These are phyloP conservation scores for Microchrysa polita DNA, from an alignment of 2,888 invertebrate genomes.

Conservation along the genomic window DNA sequence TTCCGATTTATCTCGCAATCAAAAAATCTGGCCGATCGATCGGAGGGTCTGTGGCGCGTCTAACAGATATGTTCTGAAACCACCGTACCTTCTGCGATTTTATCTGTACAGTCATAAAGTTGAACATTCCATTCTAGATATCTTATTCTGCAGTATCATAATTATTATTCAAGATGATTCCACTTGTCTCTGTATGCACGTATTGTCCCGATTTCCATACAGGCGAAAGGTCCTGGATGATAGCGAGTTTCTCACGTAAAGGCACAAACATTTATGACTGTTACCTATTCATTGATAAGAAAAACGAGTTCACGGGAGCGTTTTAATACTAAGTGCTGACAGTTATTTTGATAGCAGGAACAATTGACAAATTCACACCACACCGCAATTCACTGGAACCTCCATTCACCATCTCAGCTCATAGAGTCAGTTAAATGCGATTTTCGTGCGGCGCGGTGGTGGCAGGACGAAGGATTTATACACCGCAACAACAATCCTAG, in stretches of 20 bases:
- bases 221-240: no score
- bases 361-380: slow-evolving; percentile 37
- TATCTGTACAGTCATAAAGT: no score
- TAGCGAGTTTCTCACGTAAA: not conserved
- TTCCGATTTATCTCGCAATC: no score
- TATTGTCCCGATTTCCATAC: no score
- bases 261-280: slow-evolving; percentile 36
- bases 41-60: no score
- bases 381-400: not conserved
- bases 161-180: no score
- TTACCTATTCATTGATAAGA: slow-evolving; percentile 39
- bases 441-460: not conserved
- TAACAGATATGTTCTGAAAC: no score
- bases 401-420: not conserved
- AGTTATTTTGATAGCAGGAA: slow-evolving; percentile 11
- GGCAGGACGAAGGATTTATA: not conserved
- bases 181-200: no score
- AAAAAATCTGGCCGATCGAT: no score
- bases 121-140: no score
- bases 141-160: no score
- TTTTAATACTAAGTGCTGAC: slow-evolving; percentile 27
- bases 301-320: slow-evolving; percentile 25
- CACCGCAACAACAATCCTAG: not conserved
- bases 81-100: no score
- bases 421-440: slow-evolving; percentile 19